These are phyloP conservation scores for Bothrops jararaca DNA, from an alignment of 2,113 vertebrate genomes.

Conservation along the genomic window DNA sequence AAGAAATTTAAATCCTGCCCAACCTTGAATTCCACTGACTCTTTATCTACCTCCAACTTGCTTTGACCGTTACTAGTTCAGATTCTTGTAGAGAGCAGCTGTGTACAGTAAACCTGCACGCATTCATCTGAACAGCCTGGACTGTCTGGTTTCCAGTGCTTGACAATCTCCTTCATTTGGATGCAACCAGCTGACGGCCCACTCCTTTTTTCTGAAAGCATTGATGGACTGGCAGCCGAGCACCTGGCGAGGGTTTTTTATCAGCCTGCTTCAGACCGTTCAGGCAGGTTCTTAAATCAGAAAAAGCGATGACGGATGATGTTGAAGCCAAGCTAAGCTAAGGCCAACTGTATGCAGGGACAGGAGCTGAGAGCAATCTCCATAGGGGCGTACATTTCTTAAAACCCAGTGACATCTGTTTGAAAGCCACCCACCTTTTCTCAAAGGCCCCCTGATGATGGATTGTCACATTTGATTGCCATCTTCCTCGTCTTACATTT, in stretches of 20 bases:
- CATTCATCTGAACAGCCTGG: neutral
- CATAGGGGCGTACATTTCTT: neutral
- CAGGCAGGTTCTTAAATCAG: neutral
- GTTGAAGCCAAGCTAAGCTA: neutral
- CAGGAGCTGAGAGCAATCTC: neutral
- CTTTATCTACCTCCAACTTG: neutral
- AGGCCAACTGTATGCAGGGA: neutral
- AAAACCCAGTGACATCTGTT: neutral
- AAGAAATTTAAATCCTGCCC: neutral
- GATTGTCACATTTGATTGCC: slow-evolving; percentile 8
- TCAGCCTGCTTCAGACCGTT: neutral
- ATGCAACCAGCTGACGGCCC: neutral
- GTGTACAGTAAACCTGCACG: neutral
- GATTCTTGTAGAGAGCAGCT: neutral
- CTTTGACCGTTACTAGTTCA: neutral
- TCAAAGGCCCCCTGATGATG: slow-evolving; percentile 17
- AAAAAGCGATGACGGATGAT: neutral
- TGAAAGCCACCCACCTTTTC: neutral
- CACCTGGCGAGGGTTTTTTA: neutral
- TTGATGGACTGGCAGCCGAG: neutral
- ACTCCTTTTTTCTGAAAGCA: neutral
- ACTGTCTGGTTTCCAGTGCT: neutral
- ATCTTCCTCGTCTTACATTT: neutral
- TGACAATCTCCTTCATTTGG: neutral
- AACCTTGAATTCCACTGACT: neutral